Evolutionary conservation across 2,797 vertebrate species (phyloP).

Genomic region (Propithecus perrieri): DNA sequence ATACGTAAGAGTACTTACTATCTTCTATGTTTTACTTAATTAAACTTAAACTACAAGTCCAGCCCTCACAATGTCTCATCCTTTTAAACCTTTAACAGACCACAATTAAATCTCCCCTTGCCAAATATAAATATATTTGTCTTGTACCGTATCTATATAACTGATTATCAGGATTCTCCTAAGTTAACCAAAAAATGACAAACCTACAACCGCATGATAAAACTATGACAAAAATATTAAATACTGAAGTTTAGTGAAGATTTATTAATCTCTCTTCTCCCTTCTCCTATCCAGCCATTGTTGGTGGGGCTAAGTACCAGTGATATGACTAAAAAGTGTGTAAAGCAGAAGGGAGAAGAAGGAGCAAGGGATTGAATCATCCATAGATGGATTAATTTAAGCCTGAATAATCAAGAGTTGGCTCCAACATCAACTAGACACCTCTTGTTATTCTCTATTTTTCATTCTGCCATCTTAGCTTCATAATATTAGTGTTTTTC

Average conservation of each 20-base stretch:
- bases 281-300: neutral
- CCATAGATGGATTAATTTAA: neutral
- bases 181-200: neutral
- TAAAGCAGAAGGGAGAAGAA: constrained; percentile 50
- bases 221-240: neutral
- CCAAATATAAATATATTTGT: neutral
- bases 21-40: neutral
- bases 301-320: neutral
- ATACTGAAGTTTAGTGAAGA: neutral
- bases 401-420: constrained; percentile 33
- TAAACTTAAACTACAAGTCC: neutral
- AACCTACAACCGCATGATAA: neutral
- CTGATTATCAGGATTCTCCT: neutral
- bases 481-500: neutral
- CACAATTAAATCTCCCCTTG: neutral
- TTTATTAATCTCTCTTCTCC: neutral
- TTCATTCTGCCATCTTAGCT: neutral
- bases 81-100: neutral
- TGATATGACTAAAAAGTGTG: neutral
- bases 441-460: neutral
- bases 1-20: neutral
- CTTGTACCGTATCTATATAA: neutral
- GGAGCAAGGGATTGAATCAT: neutral
- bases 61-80: neutral
- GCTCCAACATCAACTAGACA: neutral